Evolutionary conservation across 2,797 vertebrate genomes (phyloP), one percentile per base, ranked within the genome.

Genomic region (Sciurus vulgaris): DNA sequence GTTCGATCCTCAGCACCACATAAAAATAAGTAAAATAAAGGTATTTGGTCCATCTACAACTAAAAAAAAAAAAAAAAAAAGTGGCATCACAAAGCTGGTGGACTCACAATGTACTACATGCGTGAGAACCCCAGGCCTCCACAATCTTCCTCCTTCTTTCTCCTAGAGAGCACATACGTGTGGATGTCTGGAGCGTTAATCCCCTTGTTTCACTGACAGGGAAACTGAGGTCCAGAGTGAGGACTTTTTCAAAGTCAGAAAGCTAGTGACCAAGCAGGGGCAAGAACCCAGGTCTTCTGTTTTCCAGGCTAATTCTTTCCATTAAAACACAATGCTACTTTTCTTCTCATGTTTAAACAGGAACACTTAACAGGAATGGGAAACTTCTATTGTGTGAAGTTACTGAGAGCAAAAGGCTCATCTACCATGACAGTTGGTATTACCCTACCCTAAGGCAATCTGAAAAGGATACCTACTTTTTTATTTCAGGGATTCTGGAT

Each of bases 361-460:
- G 22, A 88, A 92, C 2, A 65, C 81, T 97, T 96, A 9, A 74
- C 44, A 22, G 77, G 61, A 97, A 95, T 84, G 51, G 93, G 35
- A 91, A 94, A 51, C 33, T 76, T 77, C 18, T 67, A 69, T 74
- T 63, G 70, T 76, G 44, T 51, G 56, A 91, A 86, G 15, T 26
- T 61, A 88, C 1, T 79, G 79, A 94, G 38, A 69, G 51, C 44
- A 84, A 76, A 51, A 54, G 38, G 54, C 91, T 88, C 76, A 74
- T 83, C 73, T 92, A 49, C 78, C 70, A 2, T 30, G 82, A 92
- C 10, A 83, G 38, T 63, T 33, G 63, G 72, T 89, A 35, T 93
- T 78, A 86, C 49, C 41, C 7, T 93, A 72, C 30, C n/a, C 28
- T 47, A 96, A 87, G 38, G 72, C 38, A 92, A 97, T 87, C 20